Evolutionary conservation across 1,140 invertebrate genomes (phyloP).

Genomic region (Aphaenogaster ashmeadi): DNA sequence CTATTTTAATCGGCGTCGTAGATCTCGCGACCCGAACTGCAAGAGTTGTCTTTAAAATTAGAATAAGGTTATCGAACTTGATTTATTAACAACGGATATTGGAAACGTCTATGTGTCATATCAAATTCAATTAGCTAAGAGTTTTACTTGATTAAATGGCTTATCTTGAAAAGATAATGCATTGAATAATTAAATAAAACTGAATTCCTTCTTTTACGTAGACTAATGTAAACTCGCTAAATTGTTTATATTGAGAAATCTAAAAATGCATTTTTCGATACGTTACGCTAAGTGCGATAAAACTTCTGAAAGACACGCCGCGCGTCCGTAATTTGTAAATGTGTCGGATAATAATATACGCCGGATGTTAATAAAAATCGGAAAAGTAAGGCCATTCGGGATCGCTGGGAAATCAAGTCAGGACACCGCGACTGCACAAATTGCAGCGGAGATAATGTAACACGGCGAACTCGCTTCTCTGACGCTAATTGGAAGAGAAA

Average conservation of each 20-base stretch:
- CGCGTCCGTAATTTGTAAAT: not conserved
- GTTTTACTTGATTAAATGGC: slow-evolving; percentile 6
- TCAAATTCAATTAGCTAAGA: not conserved
- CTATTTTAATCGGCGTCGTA: slow-evolving; percentile 62
- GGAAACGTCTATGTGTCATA: slow-evolving; percentile 1
- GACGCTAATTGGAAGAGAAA: slow-evolving; percentile 73
- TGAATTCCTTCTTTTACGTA: not conserved
- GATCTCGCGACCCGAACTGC: not conserved
- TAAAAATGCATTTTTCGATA: not conserved
- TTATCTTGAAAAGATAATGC: not conserved
- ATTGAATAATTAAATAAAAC: slow-evolving; percentile 23
- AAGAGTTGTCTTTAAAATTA: slow-evolving; percentile 1
- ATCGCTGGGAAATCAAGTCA: slow-evolving; percentile 68
- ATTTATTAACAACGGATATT: slow-evolving; percentile 29
- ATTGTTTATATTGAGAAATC: not conserved
- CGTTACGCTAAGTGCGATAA: not conserved
- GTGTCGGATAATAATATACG: slow-evolving; percentile 29
- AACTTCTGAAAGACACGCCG: not conserved
- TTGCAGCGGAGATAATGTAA: slow-evolving; percentile 60
- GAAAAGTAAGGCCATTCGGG: slow-evolving; percentile 52
- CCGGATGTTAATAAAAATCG: slow-evolving; percentile 38
- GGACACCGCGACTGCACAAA: slow-evolving; percentile 65
- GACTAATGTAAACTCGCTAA: not conserved
- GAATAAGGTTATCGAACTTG: slow-evolving; percentile 18
- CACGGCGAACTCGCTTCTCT: slow-evolving; percentile 29